Conservation (phyloP, 2,888 invertebrate genomes). For the Baronia brevicornis region DNA sequence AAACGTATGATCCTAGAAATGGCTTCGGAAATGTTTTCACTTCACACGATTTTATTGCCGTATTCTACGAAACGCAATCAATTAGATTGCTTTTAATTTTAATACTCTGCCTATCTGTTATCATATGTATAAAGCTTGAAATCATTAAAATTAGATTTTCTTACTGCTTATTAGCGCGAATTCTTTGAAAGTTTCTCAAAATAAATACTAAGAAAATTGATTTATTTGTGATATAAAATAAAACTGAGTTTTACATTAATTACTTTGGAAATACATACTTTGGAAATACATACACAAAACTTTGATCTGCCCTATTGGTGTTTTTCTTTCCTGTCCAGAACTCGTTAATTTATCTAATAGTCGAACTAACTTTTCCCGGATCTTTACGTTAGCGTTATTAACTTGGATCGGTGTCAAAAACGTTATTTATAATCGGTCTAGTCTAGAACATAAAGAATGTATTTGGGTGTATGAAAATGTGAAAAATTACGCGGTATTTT, state of each 20-base stretch:
- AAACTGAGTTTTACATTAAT: no score
- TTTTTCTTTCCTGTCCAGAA: no score
- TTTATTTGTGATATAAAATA: no score
- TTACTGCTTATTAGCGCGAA: not conserved
- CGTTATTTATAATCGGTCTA: conserved; percentile 20
- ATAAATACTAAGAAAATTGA: no score
- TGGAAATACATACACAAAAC: no score
- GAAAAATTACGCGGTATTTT: conserved; percentile 6
- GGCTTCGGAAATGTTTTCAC: conserved; percentile 21
- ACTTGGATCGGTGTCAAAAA: conserved; percentile 22
- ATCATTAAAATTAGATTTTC: conserved; percentile 1
- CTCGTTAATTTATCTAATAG: no score
- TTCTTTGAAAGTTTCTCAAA: conserved; percentile 1
- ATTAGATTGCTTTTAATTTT: conserved; percentile 36
- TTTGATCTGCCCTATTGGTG: no score
- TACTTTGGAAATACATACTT: no score
- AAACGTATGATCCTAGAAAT: conserved; percentile 5
- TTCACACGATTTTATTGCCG: conserved; percentile 41
- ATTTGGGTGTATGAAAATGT: conserved; percentile 4
- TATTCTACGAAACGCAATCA: conserved; percentile 38
- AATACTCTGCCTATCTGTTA: conserved; percentile 16
- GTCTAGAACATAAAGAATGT: conserved; percentile 8
- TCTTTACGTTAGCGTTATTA: conserved; percentile 16
- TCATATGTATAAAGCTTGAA: not conserved
- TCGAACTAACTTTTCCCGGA: no score